Percentiles rank a stretch among this genome's conserved stretches.
These are phyloP conservation scores for Caenorhabditis uteleia DNA, from an alignment of 2,888 invertebrate species.

Conservation along the genomic window DNA sequence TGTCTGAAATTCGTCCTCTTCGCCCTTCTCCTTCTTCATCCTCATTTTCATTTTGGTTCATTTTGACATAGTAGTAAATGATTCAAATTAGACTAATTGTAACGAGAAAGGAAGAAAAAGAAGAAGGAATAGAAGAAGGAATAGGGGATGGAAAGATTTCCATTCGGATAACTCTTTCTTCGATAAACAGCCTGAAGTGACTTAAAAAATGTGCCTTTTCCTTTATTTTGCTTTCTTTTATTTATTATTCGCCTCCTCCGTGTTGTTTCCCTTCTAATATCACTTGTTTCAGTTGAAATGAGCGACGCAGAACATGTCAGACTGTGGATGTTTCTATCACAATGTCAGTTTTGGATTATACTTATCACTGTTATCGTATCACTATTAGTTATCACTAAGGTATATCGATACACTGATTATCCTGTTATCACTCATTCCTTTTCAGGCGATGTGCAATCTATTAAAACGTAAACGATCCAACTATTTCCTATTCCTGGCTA, in stretches of 20 bases:
- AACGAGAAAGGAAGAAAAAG: no score
- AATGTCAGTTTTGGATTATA: conserved; percentile 47
- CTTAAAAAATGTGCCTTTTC: background rate
- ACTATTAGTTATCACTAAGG: conserved; percentile 28
- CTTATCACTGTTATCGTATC: conserved; percentile 36
- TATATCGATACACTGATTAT: background rate
- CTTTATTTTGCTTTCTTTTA: background rate
- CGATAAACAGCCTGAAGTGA: no score
- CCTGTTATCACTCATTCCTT: background rate
- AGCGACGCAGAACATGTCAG: conserved; percentile 18
- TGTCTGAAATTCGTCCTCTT: no score
- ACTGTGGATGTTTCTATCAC: conserved; percentile 46
- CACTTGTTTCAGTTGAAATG: conserved; percentile 8
- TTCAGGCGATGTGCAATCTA: conserved; percentile 29
- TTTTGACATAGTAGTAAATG: no score
- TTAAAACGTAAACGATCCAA: conserved; percentile 45
- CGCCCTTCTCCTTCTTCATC: no score
- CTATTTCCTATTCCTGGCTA: conserved; percentile 57
- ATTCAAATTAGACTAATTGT: no score
- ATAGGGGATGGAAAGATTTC: no score
- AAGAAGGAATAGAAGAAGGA: no score
- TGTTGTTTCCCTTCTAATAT: background rate
- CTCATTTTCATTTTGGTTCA: no score
- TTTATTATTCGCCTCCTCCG: background rate
- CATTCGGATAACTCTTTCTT: no score